A percentile compares a stretch with the other conserved stretches of the same genome.
Conservation (phyloP, 2,797 vertebrate species). For the Eutrigla gurnardus region DNA sequence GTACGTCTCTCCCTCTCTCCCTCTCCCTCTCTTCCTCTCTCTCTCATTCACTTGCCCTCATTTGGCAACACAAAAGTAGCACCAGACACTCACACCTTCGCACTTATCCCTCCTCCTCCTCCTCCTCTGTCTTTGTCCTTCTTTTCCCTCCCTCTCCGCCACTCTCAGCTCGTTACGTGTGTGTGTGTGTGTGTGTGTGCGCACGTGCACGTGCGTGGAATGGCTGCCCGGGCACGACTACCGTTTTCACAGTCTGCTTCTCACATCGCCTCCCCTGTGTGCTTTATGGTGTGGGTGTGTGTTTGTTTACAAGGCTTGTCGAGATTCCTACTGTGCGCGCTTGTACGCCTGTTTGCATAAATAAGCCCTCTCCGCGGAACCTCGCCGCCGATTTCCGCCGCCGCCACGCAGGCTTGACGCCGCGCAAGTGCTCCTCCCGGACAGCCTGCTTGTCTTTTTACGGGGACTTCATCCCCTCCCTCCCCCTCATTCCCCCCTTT, state of each 20-base stretch:
- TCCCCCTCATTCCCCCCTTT: not conserved
- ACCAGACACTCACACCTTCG: conserved; percentile 72
- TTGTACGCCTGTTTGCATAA: conserved; percentile 82
- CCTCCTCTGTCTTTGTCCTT: conserved; percentile 48
- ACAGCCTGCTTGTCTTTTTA: conserved; percentile 53
- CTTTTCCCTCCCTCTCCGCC: conserved; percentile 5
- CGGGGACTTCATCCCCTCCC: conserved; percentile 12
- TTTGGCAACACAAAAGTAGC: conserved; percentile 70
- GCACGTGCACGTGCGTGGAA: conserved; percentile 21
- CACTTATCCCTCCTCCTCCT: conserved; percentile 60
- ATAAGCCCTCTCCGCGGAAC: conserved; percentile 78
- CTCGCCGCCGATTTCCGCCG: conserved; percentile 63
- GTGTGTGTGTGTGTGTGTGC: not conserved
- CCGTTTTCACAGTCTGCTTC: conserved; percentile 83
- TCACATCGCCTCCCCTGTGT: conserved; percentile 81
- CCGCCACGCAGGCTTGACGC: conserved; percentile 43
- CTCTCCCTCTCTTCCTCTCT: conserved; percentile 4
- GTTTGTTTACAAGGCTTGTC: conserved; percentile 83
- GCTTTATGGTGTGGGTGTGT: conserved; percentile 82
- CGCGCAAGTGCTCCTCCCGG: conserved; percentile 61
- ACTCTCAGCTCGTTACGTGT: conserved; percentile 11
- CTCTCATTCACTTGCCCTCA: conserved; percentile 59
- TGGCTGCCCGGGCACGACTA: conserved; percentile 73
- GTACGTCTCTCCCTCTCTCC: conserved; percentile 17
- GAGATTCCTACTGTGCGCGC: conserved; percentile 81